Percentiles rank a stretch among this genome's conserved stretches.
These are phyloP conservation scores for Crotalus adamanteus DNA, from an alignment of 2,797 vertebrate species.

Conservation along the genomic window DNA sequence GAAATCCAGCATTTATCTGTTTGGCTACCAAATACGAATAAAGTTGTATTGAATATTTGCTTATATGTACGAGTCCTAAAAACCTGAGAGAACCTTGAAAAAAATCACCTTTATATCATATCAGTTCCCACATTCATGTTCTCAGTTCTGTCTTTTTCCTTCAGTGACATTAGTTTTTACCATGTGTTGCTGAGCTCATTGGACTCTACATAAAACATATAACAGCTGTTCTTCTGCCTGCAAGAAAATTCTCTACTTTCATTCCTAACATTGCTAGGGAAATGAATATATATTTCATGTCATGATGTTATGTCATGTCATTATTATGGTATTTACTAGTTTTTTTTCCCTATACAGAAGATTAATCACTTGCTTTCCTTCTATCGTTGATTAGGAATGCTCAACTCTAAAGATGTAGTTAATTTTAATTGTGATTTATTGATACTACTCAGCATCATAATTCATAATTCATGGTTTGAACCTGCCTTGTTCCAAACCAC, in stretches of 20 bases:
- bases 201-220: background rate
- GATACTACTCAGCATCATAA: background rate
- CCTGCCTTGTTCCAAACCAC: background rate
- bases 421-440: background rate
- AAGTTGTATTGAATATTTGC: background rate
- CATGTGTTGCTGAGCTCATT: background rate
- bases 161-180: background rate
- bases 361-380: background rate
- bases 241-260: background rate
- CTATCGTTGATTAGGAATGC: background rate
- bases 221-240: background rate
- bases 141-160: background rate
- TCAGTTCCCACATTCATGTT: background rate
- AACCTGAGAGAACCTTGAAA: background rate
- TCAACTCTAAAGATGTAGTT: background rate
- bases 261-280: background rate
- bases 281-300: background rate
- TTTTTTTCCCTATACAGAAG: background rate
- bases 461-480: background rate
- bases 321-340: background rate
- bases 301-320: background rate
- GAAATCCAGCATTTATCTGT: slow-evolving; percentile 6
- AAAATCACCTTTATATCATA: background rate
- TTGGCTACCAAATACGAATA: background rate
- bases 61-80: background rate